Evolutionary conservation across 2,888 invertebrate species (phyloP), one percentile per base, ranked within the genome.

Genomic region (Azorinus chamasolen): DNA sequence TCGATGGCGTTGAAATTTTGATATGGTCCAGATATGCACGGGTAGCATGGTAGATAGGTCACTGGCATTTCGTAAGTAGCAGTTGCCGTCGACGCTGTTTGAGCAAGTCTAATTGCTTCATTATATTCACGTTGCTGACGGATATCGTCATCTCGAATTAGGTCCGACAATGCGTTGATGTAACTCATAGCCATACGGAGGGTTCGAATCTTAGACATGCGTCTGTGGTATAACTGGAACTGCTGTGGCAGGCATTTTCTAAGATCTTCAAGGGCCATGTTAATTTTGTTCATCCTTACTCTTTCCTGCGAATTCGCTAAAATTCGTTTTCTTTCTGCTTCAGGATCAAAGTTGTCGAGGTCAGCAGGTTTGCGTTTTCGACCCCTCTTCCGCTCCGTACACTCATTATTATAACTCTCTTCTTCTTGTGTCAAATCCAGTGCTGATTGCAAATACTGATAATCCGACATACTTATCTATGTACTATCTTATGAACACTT

Each of bases 141-240:
- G 41, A 73, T 58, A 20, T 73, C 65, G 57, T 84, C 84, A 18
- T 83, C 73, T 1, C 74, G 65, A 10, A 88, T 61, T 54, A 88
- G 46, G 18, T 85, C 83, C 20, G 78, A 72, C 25, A 88, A 55
- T 8, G 69, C 69, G 12, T 73, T 57, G n/a, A 88, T 88, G 54
- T 88, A 88, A 45, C 78, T 78, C 61, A 79, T 81, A 25, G 88
- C 88, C n/a, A 85, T 62, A 12, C 86, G 77, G 16, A 88, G 65
- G 5, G 87, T 86, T 50, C 87, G 75, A 20, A 88, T 87, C 70
- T 88, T 88, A 4, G 88, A 88, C 77, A 86, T 79, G 5, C 83
- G 73, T 12, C 86, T 61, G 55, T 85, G 80, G 50, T 76, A 74
- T 8, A 84, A 51, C 27, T 79, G 79, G 53, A 80, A 84, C 37